phyloP scores from a whole-genome alignment of 2,113 vertebrate genomes.

The Strix aluco region DNA sequence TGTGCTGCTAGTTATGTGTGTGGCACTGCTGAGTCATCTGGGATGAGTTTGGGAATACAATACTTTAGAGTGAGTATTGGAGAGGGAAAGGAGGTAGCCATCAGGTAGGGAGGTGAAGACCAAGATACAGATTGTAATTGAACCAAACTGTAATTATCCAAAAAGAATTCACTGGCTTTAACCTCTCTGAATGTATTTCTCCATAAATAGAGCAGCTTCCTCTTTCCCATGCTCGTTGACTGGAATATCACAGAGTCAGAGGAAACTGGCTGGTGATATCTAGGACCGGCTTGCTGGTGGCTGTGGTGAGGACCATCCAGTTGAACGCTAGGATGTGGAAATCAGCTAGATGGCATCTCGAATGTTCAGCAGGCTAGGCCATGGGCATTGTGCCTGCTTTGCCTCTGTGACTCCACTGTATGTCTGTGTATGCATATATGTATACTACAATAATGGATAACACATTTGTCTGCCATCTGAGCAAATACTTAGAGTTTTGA shows the following conservation, averaged over 20 bases:
- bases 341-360: too few species aligned
- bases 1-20: not conserved
- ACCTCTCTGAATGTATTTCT: not conserved
- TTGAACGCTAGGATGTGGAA: not conserved
- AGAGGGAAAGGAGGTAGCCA: not conserved
- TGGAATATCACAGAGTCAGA: not conserved
- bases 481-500: not conserved
- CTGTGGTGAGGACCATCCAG: not conserved
- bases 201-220: not conserved
- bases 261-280: not conserved
- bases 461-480: not conserved
- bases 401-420: not conserved
- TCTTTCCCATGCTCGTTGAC: not conserved
- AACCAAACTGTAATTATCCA: not conserved
- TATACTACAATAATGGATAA: not conserved
- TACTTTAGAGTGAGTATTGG: not conserved
- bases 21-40: not conserved
- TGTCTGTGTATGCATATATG: not conserved
- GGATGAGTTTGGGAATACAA: not conserved
- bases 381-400: not conserved
- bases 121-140: not conserved
- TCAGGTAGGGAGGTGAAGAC: not conserved
- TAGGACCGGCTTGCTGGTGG: not conserved
- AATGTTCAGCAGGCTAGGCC: too few species aligned
- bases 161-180: not conserved